Conservation (phyloP, 2,113 vertebrate genomes). For the Erpornis zantholeuca region DNA sequence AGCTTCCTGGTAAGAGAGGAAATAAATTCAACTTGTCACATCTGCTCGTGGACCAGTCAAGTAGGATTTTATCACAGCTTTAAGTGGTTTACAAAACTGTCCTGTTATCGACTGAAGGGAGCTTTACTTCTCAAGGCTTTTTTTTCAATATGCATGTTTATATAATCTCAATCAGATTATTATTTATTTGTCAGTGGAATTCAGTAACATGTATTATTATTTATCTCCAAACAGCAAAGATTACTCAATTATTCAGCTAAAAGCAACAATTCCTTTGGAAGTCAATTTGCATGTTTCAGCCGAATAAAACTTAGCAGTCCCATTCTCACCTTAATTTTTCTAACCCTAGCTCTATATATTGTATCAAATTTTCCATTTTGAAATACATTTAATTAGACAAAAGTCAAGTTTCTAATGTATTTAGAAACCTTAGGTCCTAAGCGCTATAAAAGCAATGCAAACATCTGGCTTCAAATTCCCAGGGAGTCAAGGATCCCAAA, state of each 20-base stretch:
- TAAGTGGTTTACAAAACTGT: slow-evolving; percentile 91
- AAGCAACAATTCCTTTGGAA: slow-evolving; percentile 36
- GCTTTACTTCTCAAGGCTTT: slow-evolving; percentile 60
- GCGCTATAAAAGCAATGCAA: not conserved
- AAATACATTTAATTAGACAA: slow-evolving; percentile 64
- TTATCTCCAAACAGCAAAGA: slow-evolving; percentile 68
- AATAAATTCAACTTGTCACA: slow-evolving; percentile 96
- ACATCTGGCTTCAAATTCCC: slow-evolving; percentile 22
- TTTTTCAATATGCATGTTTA: slow-evolving; percentile 35
- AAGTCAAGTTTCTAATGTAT: slow-evolving; percentile 52
- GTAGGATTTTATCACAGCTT: slow-evolving; percentile 89
- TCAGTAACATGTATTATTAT: slow-evolving; percentile 59
- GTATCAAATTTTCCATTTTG: slow-evolving; percentile 55
- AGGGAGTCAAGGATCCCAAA: not conserved
- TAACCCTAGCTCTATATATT: slow-evolving; percentile 11
- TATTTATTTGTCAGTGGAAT: slow-evolving; percentile 68
- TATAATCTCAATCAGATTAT: slow-evolving; percentile 69
- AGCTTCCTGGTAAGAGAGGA: slow-evolving; percentile 86
- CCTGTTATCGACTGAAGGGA: slow-evolving; percentile 79
- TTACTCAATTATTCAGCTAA: slow-evolving; percentile 55
- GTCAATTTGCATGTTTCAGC: slow-evolving; percentile 28
- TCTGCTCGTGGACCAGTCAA: slow-evolving; percentile 85
- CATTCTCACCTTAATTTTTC: slow-evolving; percentile 30
- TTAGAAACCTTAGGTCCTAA: not conserved
- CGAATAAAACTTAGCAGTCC: not conserved